These are phyloP conservation scores for Spongia lamella DNA, from an alignment of 37 sponge, comb jelly and placozoan genomes.

Conservation along the genomic window DNA sequence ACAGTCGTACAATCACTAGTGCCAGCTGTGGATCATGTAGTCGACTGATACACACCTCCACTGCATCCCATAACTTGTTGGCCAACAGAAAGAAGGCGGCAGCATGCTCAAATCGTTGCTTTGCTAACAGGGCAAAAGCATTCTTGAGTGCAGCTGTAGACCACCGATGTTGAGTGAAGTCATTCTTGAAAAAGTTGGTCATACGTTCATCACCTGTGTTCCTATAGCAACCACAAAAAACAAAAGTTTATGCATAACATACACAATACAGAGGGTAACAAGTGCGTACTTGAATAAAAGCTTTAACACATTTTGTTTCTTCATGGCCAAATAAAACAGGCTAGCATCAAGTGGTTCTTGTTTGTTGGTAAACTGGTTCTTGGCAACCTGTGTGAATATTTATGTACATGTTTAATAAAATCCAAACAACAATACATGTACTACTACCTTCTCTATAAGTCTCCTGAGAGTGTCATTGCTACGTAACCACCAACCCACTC, in stretches of 20 bases:
- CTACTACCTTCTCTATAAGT: constrained; percentile 81
- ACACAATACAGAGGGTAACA: background rate
- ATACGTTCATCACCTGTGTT: constrained; percentile 75
- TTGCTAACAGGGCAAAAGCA: constrained; percentile 88
- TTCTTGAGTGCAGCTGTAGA: constrained; percentile 93
- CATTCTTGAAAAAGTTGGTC: constrained; percentile 81
- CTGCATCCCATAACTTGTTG: constrained; percentile 86
- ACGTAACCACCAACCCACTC: constrained; percentile 95
- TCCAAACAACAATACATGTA: constrained; percentile 9
- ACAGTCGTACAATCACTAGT: constrained; percentile 80
- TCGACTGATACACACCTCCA: constrained; percentile 86
- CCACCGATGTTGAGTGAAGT: constrained; percentile 93
- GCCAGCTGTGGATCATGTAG: constrained; percentile 89
- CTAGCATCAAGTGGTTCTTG: constrained; percentile 93
- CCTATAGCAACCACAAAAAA: no score
- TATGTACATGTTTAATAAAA: background rate
- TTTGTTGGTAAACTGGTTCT: constrained; percentile 70
- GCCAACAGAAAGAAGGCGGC: constrained; percentile 97
- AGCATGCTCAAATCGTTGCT: constrained; percentile 94
- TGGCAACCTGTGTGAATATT: constrained; percentile 66
- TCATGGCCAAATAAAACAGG: constrained; percentile 96
- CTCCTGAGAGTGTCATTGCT: constrained; percentile 75
- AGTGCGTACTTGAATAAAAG: constrained; percentile 77
- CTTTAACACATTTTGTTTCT: constrained; percentile 84
- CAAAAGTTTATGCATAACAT: no score